Conservation (phyloP, 2,888 invertebrate genomes). For the Hybos culiciformis region DNA sequence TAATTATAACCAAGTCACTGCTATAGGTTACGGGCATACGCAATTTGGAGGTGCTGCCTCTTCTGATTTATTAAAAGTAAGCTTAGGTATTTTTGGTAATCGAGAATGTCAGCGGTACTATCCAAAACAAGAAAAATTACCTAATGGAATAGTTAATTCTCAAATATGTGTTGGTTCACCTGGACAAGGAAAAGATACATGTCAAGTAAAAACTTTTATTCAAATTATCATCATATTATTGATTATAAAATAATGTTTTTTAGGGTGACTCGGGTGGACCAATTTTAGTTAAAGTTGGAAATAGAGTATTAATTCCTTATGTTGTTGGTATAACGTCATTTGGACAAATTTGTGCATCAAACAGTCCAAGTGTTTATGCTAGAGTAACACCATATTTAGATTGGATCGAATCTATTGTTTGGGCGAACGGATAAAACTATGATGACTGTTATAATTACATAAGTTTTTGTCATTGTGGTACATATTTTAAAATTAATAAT, state of each 20-base stretch:
- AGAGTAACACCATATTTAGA: slow-evolving; percentile 11
- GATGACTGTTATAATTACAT: neutral
- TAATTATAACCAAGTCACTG: slow-evolving; percentile 22
- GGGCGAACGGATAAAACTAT: slow-evolving; percentile 6
- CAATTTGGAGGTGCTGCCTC: slow-evolving; percentile 23
- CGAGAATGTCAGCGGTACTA: slow-evolving; percentile 25
- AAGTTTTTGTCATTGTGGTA: too few species aligned
- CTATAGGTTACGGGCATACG: slow-evolving; percentile 34
- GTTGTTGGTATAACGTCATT: slow-evolving; percentile 18
- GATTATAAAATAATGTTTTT: slow-evolving; percentile 15
- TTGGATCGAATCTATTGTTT: slow-evolving; percentile 13
- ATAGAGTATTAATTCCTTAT: slow-evolving; percentile 9
- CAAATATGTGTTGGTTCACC: slow-evolving; percentile 37
- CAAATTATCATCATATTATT: neutral
- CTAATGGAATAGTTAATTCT: slow-evolving; percentile 28
- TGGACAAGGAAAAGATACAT: slow-evolving; percentile 32
- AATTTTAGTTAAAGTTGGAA: slow-evolving; percentile 9
- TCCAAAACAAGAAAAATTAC: slow-evolving; percentile 25
- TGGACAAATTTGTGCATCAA: slow-evolving; percentile 13
- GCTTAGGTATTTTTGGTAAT: slow-evolving; percentile 26
- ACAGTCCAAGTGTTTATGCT: slow-evolving; percentile 13
- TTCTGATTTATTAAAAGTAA: slow-evolving; percentile 31
- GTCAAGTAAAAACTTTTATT: slow-evolving; percentile 21
- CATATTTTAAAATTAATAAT: too few species aligned
- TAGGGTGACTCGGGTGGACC: slow-evolving; percentile 20